Percentiles rank a stretch among this genome's conserved stretches.
Evolutionary conservation across 2,888 invertebrate species (phyloP).

Genomic region (Chromoteleia sp.): DNA sequence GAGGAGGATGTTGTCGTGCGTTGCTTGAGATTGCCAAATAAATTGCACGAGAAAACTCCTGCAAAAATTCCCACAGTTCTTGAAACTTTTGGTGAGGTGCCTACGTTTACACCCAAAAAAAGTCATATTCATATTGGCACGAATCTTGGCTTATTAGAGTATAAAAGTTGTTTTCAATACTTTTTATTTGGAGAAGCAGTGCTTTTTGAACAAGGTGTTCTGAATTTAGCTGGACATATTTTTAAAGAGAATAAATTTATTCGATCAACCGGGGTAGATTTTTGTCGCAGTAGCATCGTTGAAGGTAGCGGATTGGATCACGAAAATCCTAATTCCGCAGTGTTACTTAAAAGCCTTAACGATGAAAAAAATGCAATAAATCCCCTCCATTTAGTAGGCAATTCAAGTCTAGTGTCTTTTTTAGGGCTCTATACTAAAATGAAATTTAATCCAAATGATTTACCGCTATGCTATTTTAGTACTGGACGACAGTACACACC

Average conservation of each 20-base stretch:
- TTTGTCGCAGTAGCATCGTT: slow-evolving; percentile 90
- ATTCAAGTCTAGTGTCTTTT: slow-evolving; percentile 90
- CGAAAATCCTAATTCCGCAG: slow-evolving; percentile 86
- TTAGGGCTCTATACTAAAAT: slow-evolving; percentile 91
- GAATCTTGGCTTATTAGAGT: slow-evolving; percentile 86
- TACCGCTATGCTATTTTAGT: slow-evolving; percentile 90
- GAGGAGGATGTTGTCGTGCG: slow-evolving; percentile 89
- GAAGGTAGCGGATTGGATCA: slow-evolving; percentile 90
- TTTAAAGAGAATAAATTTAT: slow-evolving; percentile 86
- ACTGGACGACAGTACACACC: slow-evolving; percentile 90
- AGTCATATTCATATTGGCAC: slow-evolving; percentile 87
- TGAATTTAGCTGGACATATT: slow-evolving; percentile 83
- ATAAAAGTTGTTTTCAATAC: slow-evolving; percentile 87
- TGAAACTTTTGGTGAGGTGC: slow-evolving; percentile 71
- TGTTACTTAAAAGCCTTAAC: slow-evolving; percentile 87
- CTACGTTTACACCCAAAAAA: slow-evolving; percentile 14
- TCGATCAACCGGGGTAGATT: slow-evolving; percentile 90
- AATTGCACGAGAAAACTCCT: slow-evolving; percentile 88
- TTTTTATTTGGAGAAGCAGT: slow-evolving; percentile 90
- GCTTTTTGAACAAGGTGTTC: slow-evolving; percentile 88
- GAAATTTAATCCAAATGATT: slow-evolving; percentile 86
- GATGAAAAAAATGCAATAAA: slow-evolving; percentile 86
- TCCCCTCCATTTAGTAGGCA: slow-evolving; percentile 90
- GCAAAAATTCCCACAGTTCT: slow-evolving; percentile 63
- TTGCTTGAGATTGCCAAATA: slow-evolving; percentile 89